A percentile compares a stretch with the other conserved stretches of the same genome.
These are phyloP conservation scores for Cebidichthys violaceus DNA, from an alignment of 2,113 vertebrate species.

Conservation along the genomic window DNA sequence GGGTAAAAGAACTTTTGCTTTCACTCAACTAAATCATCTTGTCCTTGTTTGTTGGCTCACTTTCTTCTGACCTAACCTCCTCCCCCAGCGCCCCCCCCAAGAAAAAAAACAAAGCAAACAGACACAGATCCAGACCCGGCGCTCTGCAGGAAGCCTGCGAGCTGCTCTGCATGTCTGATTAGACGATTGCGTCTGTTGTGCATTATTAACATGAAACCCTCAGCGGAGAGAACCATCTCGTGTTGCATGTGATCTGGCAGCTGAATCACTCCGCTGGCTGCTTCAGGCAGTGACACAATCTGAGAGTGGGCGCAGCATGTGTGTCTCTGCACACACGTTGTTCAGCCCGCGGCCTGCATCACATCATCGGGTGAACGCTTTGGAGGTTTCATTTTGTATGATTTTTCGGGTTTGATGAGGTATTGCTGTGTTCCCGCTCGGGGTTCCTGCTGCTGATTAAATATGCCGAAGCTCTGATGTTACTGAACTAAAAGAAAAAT, in stretches of 20 bases:
- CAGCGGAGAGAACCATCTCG: background rate
- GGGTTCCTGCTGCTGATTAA: background rate
- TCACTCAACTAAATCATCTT: background rate
- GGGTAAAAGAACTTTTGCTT: background rate
- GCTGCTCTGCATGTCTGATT: constrained; percentile 4
- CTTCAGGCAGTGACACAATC: constrained; percentile 2
- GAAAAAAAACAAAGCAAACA: background rate
- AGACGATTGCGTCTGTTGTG: constrained; percentile 1
- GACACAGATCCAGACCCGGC: background rate
- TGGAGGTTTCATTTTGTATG: background rate
- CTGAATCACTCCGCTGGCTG: constrained; percentile 1
- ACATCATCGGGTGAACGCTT: background rate
- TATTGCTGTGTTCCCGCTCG: background rate
- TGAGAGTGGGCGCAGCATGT: constrained; percentile 3
- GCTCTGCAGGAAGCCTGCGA: background rate
- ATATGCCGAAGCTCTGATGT: background rate
- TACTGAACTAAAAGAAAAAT: background rate
- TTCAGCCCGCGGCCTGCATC: background rate
- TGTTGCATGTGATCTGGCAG: constrained; percentile 8
- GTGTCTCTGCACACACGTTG: background rate
- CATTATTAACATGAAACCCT: constrained; percentile 22
- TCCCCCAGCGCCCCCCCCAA: background rate
- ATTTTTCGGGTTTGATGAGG: background rate
- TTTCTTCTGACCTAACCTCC: background rate
- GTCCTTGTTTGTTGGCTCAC: background rate